Conservation (phyloP, 2,888 invertebrate species). For the Trachelus stipa region DNA sequence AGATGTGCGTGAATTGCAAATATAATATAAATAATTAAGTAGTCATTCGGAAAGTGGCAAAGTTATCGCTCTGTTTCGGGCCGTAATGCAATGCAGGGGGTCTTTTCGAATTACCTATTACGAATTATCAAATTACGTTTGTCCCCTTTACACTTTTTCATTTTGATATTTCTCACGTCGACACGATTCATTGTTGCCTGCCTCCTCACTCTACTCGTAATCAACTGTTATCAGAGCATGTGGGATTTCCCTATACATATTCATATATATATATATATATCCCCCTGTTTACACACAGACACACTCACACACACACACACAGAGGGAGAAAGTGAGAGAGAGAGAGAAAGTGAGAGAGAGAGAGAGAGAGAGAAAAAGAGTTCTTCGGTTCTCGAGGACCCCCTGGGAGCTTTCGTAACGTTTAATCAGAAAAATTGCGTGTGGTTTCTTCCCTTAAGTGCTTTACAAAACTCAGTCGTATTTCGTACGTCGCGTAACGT, state of each 20-base stretch:
- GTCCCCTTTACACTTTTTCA: too few species aligned
- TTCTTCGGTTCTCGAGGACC: conserved; percentile 5
- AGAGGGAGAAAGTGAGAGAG: too few species aligned
- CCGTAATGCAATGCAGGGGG: too few species aligned
- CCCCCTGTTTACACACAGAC: not conserved
- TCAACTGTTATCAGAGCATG: too few species aligned
- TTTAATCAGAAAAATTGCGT: conserved; percentile 47
- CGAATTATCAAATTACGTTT: too few species aligned
- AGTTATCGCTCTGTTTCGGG: conserved; percentile 19
- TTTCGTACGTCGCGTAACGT: conserved; percentile 36
- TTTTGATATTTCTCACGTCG: too few species aligned
- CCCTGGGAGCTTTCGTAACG: conserved; percentile 37
- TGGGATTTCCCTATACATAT: conserved; percentile 2
- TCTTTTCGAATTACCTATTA: too few species aligned
- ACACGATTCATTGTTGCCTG: too few species aligned
- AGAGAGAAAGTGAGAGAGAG: too few species aligned
- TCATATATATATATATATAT: conserved; percentile 11
- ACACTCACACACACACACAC: too few species aligned
- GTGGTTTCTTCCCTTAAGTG: conserved; percentile 62
- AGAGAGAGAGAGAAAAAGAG: too few species aligned
- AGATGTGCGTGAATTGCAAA: conserved; percentile 31
- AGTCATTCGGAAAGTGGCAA: conserved; percentile 21
- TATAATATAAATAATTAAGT: conserved; percentile 6
- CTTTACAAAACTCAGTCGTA: conserved; percentile 52
- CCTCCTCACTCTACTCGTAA: too few species aligned